Evolutionary conservation across 2,113 vertebrate species (phyloP).

Genomic region (Brachyhypopomus occidentalis): DNA sequence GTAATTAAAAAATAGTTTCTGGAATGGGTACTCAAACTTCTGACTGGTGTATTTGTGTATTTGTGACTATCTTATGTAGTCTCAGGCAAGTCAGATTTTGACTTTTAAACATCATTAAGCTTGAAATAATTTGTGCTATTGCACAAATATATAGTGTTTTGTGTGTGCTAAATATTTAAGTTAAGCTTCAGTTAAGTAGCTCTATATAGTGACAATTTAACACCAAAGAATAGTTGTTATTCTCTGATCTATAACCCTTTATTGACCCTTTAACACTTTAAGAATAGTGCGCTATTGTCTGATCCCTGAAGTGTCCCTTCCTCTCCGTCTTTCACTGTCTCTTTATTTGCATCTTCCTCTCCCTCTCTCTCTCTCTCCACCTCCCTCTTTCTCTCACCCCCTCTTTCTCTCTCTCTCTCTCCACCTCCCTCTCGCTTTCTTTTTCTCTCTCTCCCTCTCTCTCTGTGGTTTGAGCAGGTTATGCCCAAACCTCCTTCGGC

Average conservation of each 20-base stretch:
- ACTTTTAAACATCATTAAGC: too few species aligned
- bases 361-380: neutral
- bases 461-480: conserved; percentile 68
- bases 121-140: neutral
- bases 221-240: neutral
- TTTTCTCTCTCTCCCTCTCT: neutral
- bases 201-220: neutral
- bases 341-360: too few species aligned
- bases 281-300: neutral
- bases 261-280: too few species aligned
- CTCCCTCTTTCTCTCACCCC: neutral
- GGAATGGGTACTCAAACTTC: neutral
- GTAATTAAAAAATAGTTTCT: neutral
- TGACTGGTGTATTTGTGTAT: neutral
- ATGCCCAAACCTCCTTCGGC: conserved; percentile 83
- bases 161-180: neutral
- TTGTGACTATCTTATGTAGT: neutral
- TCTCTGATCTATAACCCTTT: too few species aligned
- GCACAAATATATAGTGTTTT: neutral
- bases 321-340: neutral
- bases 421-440: neutral
- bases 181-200: neutral
- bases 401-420: neutral
- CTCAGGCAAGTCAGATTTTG: too few species aligned
- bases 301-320: neutral